Base-by-base conservation (phyloP, 2,888 invertebrate genomes). In the Steinernema hermaphroditum region DNA sequence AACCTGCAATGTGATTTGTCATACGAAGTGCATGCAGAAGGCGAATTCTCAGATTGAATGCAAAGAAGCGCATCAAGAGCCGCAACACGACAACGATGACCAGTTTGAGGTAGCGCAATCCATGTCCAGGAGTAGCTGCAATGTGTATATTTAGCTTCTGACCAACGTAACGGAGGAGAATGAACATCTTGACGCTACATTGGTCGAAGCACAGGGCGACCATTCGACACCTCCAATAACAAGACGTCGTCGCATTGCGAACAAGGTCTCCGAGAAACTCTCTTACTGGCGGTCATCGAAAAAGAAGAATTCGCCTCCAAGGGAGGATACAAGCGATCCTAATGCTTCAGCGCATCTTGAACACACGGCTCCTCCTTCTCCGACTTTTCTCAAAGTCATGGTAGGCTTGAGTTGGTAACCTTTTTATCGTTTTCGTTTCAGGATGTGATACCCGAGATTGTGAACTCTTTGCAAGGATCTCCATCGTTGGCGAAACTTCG, bases 1-100 rank as follows among this genome's bases (percentile, higher is more conserved):
- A 71, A 91, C 92, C 77, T 96, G 96, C 86, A 91, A 91, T 0
- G 91, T 95, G 89, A 93, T 93, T 80, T 95, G 95, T 87, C 96
- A 96, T 88, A 96, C 95, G 88, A 96, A 96, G 87, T 96, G 96
- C 88, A 92, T 94, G 2, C 73, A 72, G 16, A 82, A 81, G 68
- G 82, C 80, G 0, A 80, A 81, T 44, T 71, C 62, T 24, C 57
- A 57, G 16, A 8, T 37, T 9, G 77, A 77, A 54, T 77, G 77
- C 44, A 44, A 29, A n/a, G 57, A 77, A 1, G 71, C 75, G 1
- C 72, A 71, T 16, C 74, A 70, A 19, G 54, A 57, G 14, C 44
- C n/a, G n/a, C n/a, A n/a, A n/a, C n/a, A 57, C 1, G 71, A 74
- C 2, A 74, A 77, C 43, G 80, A 81, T 57, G 69, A 69, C 9